Base-by-base conservation (phyloP, 2,113 vertebrate genomes). In the Rhagologus leucostigma region DNA sequence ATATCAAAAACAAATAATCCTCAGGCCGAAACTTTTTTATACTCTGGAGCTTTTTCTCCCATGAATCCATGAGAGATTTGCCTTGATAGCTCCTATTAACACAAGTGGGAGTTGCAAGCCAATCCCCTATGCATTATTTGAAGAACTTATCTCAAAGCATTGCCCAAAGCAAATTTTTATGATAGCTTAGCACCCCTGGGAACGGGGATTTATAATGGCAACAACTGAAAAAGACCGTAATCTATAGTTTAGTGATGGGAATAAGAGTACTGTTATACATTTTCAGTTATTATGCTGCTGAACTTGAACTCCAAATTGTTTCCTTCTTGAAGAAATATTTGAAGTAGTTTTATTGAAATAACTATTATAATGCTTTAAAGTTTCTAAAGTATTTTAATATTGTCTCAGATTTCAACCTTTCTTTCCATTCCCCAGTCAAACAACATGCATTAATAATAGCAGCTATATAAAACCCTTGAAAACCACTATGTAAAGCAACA, bases 321-420 rank as follows among this genome's bases (percentile, higher is more conserved):
- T 96, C 92, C 96, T 95, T 91, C 95, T 96, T 95, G 94, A 85
- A 94, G 93, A 90, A 96, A 93, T 92, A 96, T 95, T 96, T 97
- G 80, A 92, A 89, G 83, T 94, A 95, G 69, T 96, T 96, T 96
- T 92, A 87, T 79, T 92, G 89, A 96, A 96, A 94, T 82, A 96
- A 87, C 68, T 95, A 71, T 93, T 85, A 86, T 70, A 96, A 94
- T 86, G 42, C 82, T 96, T 87, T 76, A 94, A 92, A 95, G 75
- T 94, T 96, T 93, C 50, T 88, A n/a, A 89, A 85, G 52, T 69
- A 82, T 95, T 93, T 96, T 93, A 96, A 68, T 89, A 75, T 80
- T 81, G 60, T 87, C 85, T 94, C 88, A 78, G n/a, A 78, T 97
- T 96, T 96, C 88, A 95, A 55, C 44, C 16, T 81, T 83, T 90